Conservation (phyloP, 1,140 invertebrate species). For the Dendroctonus ponderosae region DNA sequence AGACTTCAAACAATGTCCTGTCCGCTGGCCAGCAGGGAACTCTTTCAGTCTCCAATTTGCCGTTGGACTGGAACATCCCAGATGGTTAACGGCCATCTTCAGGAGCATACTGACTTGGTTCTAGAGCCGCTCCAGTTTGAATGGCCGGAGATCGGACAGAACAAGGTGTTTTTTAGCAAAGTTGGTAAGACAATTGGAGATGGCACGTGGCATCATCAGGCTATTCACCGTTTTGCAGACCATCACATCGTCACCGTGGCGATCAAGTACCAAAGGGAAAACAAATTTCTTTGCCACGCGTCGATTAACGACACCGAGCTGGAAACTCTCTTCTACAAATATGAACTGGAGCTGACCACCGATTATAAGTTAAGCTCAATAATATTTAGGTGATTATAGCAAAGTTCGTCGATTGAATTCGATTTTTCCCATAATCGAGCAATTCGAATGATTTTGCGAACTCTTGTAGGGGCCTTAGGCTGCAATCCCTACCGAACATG, state of each 20-base stretch:
- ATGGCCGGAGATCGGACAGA: conserved; percentile 6
- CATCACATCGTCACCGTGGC: conserved; percentile 18
- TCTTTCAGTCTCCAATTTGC: conserved; percentile 18
- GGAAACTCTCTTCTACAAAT: conserved; percentile 32
- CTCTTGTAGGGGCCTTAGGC: conserved; percentile 7
- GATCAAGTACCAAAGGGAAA: conserved; percentile 22
- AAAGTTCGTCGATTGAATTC: neutral
- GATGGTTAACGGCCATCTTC: conserved; percentile 17
- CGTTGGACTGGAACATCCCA: conserved; percentile 27
- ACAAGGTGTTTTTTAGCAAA: conserved; percentile 31
- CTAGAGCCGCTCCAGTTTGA: conserved; percentile 26
- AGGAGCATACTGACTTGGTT: conserved; percentile 18
- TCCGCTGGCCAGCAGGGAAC: conserved; percentile 17
- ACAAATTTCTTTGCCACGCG: conserved; percentile 16
- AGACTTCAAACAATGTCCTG: conserved; percentile 21
- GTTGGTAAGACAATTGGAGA: conserved; percentile 9
- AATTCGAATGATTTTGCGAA: neutral
- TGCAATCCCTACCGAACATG: conserved; percentile 16
- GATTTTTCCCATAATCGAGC: too few relatives aligned
- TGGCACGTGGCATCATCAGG: neutral
- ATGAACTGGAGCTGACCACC: conserved; percentile 33
- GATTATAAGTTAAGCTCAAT: conserved; percentile 29
- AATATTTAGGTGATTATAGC: conserved; percentile 21
- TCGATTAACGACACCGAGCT: conserved; percentile 30
- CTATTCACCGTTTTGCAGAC: conserved; percentile 8